Conservation (phyloP, 2,888 invertebrate genomes). For the Rhorus exstirpatorius region DNA sequence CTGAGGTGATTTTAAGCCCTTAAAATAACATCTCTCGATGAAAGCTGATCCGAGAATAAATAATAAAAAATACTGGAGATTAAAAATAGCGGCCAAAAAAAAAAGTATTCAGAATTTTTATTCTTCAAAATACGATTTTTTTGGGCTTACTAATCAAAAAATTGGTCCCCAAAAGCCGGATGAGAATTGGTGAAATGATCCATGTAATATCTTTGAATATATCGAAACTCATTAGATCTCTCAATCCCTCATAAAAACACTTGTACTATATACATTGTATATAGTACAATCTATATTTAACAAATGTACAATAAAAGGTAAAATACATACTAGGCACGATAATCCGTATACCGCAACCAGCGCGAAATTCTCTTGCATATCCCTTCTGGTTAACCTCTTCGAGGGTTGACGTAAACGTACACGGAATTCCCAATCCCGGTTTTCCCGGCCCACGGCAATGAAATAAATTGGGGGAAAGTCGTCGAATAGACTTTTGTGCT, state of each 20-base stretch:
- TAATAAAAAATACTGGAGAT: too few species aligned
- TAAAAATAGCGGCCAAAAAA: too few species aligned
- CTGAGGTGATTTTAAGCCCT: too few species aligned
- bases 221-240: slow-evolving; percentile 49
- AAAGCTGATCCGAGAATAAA: too few species aligned
- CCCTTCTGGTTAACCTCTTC: slow-evolving; percentile 21
- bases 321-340: slow-evolving; percentile 59
- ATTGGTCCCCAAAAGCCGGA: too few species aligned
- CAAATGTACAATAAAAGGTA: slow-evolving; percentile 44
- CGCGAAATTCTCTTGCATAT: slow-evolving; percentile 39
- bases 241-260: slow-evolving; percentile 48
- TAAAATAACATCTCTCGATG: too few species aligned
- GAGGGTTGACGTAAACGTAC: slow-evolving; percentile 1
- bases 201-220: neutral
- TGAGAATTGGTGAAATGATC: slow-evolving; percentile 13
- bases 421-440: neutral
- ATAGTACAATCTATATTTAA: slow-evolving; percentile 26
- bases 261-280: slow-evolving; percentile 28
- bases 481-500: slow-evolving; percentile 62
- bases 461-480: slow-evolving; percentile 66
- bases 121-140: too few species aligned
- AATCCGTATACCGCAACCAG: slow-evolving; percentile 52
- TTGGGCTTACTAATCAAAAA: too few species aligned
- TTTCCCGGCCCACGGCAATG: slow-evolving; percentile 52
- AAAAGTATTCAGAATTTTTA: too few species aligned